Base-by-base conservation (phyloP, 2,797 vertebrate species). In the Muraenolepis orangiensis region DNA sequence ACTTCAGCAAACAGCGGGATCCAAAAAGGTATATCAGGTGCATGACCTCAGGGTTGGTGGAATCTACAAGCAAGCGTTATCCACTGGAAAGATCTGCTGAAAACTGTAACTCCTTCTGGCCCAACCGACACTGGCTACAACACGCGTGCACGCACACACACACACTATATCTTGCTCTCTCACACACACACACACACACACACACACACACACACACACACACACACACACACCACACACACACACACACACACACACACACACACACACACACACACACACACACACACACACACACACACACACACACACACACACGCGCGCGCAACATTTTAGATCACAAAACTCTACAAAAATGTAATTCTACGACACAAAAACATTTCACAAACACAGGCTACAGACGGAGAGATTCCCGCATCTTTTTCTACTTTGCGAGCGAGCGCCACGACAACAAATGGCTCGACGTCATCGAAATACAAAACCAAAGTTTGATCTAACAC, bases 21-120 rank as follows among this genome's bases (percentile, higher is more conserved):
- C 91, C 90, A 91, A 89, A 91, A 89, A 93, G 90, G 90, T 92
- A 91, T 89, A 91, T 91, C 92, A 93, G 91, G 92, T 91, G 90
- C 91, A 87, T 87, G 91, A 93, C 91, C 91, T 83, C 80, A 83
- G 90, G 89, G 88, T 89, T 86, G 85, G 88, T 87, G 86, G 82
- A 91, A 90, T 88, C 88, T 85, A 82, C 84, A 87, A 80, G 80
- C 85, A 76, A 82, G 84, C 83, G 84, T 82, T 79, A 86, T 84
- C 74, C 80, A 79, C 76, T 78, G 72, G 78, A 84, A 82, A 80
- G 77, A 70, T 78, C 75, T 26, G 69, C 82, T 78, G 80, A 81
- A 84, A 69, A 86, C 69, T 57, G 72, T 71, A 61, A 79, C 71
- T 79, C 78, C 70, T 73, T 7, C 14, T 64, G 57, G 38, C 82